Conservation (phyloP, 2,113 vertebrate genomes). For the Heterochromis multidens region DNA sequence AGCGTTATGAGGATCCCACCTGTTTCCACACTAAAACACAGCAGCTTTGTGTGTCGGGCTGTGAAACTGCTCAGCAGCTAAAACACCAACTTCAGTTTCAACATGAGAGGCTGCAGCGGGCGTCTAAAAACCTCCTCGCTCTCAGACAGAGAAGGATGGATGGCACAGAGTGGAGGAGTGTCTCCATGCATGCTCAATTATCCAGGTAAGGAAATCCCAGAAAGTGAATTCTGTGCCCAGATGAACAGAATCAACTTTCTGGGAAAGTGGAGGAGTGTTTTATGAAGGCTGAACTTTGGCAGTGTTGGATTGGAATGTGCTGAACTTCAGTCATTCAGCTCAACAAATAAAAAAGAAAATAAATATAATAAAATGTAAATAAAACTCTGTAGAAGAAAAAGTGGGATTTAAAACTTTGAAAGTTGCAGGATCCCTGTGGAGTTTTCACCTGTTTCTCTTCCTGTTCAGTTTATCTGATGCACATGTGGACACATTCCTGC, state of each 20-base stretch:
- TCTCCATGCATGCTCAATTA: background rate
- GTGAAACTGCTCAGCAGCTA: background rate
- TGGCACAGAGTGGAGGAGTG: background rate
- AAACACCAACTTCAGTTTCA: background rate
- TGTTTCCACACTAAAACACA: background rate
- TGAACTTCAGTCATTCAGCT: background rate
- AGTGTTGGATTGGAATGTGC: background rate
- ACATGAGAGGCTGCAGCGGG: background rate
- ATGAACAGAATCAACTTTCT: no score
- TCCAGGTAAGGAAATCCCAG: background rate
- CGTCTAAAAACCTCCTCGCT: background rate
- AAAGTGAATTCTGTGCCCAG: background rate
- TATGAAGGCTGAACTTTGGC: background rate
- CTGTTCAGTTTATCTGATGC: background rate
- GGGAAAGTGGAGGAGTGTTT: background rate
- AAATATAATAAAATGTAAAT: background rate
- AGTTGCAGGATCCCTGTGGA: background rate
- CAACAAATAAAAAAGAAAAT: background rate
- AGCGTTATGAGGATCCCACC: slow-evolving; percentile 1
- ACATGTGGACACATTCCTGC: background rate
- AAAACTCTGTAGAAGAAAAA: background rate
- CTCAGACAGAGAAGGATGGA: background rate
- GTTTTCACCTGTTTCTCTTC: background rate
- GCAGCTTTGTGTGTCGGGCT: background rate
- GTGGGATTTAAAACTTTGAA: no score